Percentiles rank a stretch among this genome's conserved stretches.
phyloP scores from a whole-genome alignment of 2,888 invertebrate genomes.

The Gymnosoma rotundatum region DNA sequence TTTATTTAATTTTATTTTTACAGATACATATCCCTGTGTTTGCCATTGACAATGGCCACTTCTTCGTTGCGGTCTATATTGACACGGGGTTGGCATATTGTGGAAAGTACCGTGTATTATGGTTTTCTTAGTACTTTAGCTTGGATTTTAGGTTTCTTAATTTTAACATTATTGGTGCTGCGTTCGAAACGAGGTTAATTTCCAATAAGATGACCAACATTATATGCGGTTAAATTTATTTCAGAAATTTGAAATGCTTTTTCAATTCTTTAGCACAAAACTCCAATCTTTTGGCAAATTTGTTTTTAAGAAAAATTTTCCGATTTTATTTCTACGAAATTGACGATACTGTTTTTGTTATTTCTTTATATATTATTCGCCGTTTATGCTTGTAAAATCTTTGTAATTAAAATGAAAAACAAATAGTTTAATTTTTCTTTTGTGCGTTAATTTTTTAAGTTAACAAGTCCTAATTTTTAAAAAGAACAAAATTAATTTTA shows the following conservation, averaged over 20 bases:
- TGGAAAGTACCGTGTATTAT: conserved; percentile 91
- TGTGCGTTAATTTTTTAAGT: conserved; percentile 54
- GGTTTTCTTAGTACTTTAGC: conserved; percentile 92
- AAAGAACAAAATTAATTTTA: conserved; percentile 16
- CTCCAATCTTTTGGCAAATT: too few species aligned
- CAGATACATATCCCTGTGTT: conserved; percentile 89
- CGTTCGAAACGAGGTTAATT: conserved; percentile 90
- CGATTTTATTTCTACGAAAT: conserved; percentile 23
- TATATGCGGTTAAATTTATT: not conserved
- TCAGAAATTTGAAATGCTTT: conserved; percentile 46
- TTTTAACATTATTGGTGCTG: conserved; percentile 90
- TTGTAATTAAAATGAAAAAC: conserved; percentile 35
- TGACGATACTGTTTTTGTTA: conserved; percentile 11
- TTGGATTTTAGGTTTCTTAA: conserved; percentile 93
- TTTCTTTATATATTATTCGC: not conserved
- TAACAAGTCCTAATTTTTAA: conserved; percentile 69
- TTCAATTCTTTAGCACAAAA: conserved; percentile 16
- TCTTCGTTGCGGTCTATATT: conserved; percentile 93
- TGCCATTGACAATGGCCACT: conserved; percentile 96
- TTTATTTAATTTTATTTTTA: conserved; percentile 44
- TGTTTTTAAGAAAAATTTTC: too few species aligned
- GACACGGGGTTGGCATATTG: conserved; percentile 93
- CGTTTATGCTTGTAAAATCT: conserved; percentile 48
- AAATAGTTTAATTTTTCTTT: conserved; percentile 60
- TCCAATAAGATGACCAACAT: not conserved